phyloP scores from a whole-genome alignment of 1,140 invertebrate species.

The Calephelis virginiensis region DNA sequence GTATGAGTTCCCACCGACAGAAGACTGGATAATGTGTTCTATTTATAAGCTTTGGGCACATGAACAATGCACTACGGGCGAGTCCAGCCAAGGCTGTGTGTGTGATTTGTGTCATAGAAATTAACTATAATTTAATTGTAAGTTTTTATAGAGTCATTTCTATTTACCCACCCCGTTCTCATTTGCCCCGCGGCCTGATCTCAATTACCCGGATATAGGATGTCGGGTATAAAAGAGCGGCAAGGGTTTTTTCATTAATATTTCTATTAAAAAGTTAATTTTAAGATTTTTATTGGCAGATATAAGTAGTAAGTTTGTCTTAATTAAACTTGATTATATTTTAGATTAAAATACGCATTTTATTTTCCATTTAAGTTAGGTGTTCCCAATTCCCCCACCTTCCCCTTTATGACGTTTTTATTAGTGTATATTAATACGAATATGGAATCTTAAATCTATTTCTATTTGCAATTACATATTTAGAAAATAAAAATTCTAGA shows the following conservation, averaged over 20 bases:
- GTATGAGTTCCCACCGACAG: slow-evolving; percentile 1
- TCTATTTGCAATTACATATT: too few relatives aligned
- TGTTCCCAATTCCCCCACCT: slow-evolving; percentile 27
- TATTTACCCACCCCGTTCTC: slow-evolving; percentile 28
- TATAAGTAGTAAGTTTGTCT: slow-evolving; percentile 25
- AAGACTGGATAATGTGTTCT: slow-evolving; percentile 3
- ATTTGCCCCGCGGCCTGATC: slow-evolving; percentile 31
- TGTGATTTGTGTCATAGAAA: not conserved
- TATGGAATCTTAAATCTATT: too few relatives aligned
- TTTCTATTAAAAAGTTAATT: not conserved
- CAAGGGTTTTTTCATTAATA: slow-evolving; percentile 28
- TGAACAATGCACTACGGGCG: slow-evolving; percentile 2
- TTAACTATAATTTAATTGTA: slow-evolving; percentile 12
- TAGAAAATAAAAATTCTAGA: too few relatives aligned
- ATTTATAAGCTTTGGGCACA: slow-evolving; percentile 13
- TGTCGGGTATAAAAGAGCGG: slow-evolving; percentile 30
- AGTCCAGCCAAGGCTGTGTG: slow-evolving; percentile 7
- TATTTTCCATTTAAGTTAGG: slow-evolving; percentile 16
- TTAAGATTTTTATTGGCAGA: too few relatives aligned
- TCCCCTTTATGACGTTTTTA: slow-evolving; percentile 8
- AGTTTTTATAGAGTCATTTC: not conserved
- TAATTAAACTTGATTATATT: slow-evolving; percentile 21
- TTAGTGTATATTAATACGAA: too few relatives aligned
- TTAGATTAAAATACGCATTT: not conserved
- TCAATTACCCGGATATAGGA: slow-evolving; percentile 31